Base-by-base conservation (phyloP, 2,888 invertebrate genomes). In the Ethmia dodecea region DNA sequence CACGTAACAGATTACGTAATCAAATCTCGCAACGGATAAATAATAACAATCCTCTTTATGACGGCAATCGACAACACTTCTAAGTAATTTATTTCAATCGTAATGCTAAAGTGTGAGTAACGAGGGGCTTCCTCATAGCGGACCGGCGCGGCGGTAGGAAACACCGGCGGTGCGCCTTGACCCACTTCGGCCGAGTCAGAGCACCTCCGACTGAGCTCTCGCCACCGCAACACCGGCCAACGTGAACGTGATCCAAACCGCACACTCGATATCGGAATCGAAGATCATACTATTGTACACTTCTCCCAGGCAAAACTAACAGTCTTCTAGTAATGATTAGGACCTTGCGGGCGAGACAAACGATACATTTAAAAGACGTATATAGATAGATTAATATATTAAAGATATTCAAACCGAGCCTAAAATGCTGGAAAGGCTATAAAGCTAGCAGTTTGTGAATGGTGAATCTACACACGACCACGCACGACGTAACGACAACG, bases 101-200 rank as follows among this genome's bases (percentile, higher is more conserved):
- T 54, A n/a, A n/a, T n/a, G 50, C 47, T 52, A 60, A 61, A 66
- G 60, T 58, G 52, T 44, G 54, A 60, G 55, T 77, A 78, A 80
- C 66, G 61, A 76, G 71, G 57, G 62, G 59, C 75, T 78, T 83
- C 80, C 79, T 79, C 59, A 60, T 70, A 56, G 46, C 48, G 39
- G 40, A 39, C 48, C 51, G 45, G 57, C 54, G 58, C 49, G 48
- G 45, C 49, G 46, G 53, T 73, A 84, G 81, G 80, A 81, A 81
- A 76, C 76, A 51, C 13, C 50, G 58, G 46, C 60, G 63, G 47
- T 52, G 59, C 54, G 76, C 84, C 84, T 84, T 84, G 84, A 83
- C 84, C 81, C 65, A 81, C 69, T 77, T 80, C 43, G 40, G 34
- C 35, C 61, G 60, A 52, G 55, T 56, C 56, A 47, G 49, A 60